Base-by-base conservation (phyloP, 1,140 invertebrate genomes). In the Monomorium pharaonis region DNA sequence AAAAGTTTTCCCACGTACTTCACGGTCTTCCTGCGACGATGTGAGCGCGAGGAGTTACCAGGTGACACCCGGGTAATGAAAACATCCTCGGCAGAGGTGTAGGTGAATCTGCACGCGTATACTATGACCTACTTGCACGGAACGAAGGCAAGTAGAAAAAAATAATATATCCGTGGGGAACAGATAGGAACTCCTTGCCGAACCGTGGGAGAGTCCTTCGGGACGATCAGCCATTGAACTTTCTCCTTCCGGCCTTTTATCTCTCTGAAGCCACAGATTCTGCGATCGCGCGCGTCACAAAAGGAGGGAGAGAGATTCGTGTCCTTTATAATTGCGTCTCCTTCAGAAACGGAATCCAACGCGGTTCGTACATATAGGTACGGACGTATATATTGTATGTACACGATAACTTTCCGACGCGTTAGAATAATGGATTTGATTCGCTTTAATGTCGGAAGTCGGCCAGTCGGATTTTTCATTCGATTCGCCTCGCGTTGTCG, bases 181-280 rank as follows among this genome's bases (percentile, higher is more conserved):
- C 86, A 87, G 86, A 86, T 88, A 89, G 83, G 85, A 77, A 87
- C 67, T 88, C 74, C 77, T 86, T 83, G 75, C 67, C 60, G 60
- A 86, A 84, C 91, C 91, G 92, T 92, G 92, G 92, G 92, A 92
- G 87, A 92, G 89, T 92, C 88, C 87, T 91, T 91, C 89, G 47
- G 75, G 80, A 86, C 83, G 87, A 89, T 84, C 89, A 91, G 80
- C 86, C 89, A 92, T 92, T 92, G 91, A 92, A 90, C 88, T 90
- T 90, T 89, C 84, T 89, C 87, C 88, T 92, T 92, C 90, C 91
- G 91, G 91, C 24, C 87, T 89, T 89, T 86, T 86, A 76, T 91
- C 85, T 85, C 54, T 77, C 62, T 65, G 42, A 63, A 78, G 74
- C 80, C 75, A 60, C 75, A 58, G 76, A 87, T 89, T 87, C 72